These are phyloP conservation scores for Calidris pygmaea DNA, from an alignment of 2,113 vertebrate species.

Conservation along the genomic window DNA sequence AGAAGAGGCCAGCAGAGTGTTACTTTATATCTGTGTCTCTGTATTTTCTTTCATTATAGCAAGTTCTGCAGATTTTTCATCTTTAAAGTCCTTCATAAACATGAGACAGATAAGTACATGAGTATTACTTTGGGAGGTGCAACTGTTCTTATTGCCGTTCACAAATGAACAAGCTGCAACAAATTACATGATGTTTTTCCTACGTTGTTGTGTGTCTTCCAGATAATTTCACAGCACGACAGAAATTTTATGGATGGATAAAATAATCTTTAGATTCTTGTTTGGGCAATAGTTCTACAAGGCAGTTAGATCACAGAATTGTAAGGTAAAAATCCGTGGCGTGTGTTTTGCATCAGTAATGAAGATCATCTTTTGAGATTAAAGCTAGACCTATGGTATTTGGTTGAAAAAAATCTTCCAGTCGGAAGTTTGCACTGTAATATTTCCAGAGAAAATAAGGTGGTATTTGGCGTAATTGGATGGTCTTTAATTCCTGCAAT, in stretches of 20 bases:
- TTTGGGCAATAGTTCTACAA: not conserved
- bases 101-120: not conserved
- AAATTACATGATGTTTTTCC: not conserved
- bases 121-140: not conserved
- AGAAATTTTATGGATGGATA: not conserved
- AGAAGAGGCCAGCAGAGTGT: not conserved
- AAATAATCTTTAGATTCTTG: not conserved
- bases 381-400: not conserved
- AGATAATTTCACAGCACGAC: not conserved
- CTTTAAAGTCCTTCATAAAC: slow-evolving; percentile 7
- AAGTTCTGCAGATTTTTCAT: not conserved
- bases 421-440: not conserved
- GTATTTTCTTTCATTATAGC: not conserved
- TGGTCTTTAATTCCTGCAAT: not conserved
- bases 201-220: not conserved
- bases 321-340: not conserved
- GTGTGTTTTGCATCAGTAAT: not conserved
- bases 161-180: not conserved
- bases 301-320: not conserved
- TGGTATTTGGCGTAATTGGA: not conserved
- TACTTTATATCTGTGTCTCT: not conserved
- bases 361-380: not conserved
- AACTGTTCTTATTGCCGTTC: not conserved
- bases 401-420: not conserved
- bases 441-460: not conserved